Base-by-base conservation (phyloP, 2,888 invertebrate genomes). In the Thymelicus acteon region DNA sequence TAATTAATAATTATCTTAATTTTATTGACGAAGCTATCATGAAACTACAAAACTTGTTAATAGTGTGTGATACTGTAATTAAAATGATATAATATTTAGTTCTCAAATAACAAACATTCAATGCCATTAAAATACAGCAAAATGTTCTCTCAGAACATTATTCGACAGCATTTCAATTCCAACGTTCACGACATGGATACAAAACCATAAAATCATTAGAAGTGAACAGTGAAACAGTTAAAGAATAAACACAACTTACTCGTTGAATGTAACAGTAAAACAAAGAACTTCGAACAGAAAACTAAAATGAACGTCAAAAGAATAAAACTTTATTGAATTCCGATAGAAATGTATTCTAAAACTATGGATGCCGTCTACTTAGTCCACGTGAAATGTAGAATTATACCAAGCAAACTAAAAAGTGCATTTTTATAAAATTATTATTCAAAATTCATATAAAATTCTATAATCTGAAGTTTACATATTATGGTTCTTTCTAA, bases 311-410 rank as follows among this genome's bases (percentile, higher is more conserved):
- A 73, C 77, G 73, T 77, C 76, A 79, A 76, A 60, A 39, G 40
- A 75, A 70, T 74, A 76, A 67, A 60, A 69, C 74, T 74, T 79
- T 85, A 86, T 86, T 83, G 84, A 80, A 84, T 84, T 84, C 81
- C 81, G 80, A 81, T 80, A 78, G 77, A 79, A 81, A 82, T 48
- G 47, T 62, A 49, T 49, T 62, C 48, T 48, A 48, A 62, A 48
- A 62, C 48, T 58, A 58, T 39, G 39, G 10, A 12, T 54, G 24
- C 24, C 19, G 24, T 24, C 5, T 24, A 24, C 19, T 19, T 52
- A 8, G 52, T 52, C 52, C 19, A 19, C 24, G 54, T 54, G 10
- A 24, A 54, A 54, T 24, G 24, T 54, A 24, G 44, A 10, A 44
- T n/a, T n/a, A n/a, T n/a, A n/a, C n/a, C n/a, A n/a, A n/a, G n/a